These are phyloP conservation scores for Megathymus violae DNA, from an alignment of 1,140 invertebrate species.

Conservation along the genomic window DNA sequence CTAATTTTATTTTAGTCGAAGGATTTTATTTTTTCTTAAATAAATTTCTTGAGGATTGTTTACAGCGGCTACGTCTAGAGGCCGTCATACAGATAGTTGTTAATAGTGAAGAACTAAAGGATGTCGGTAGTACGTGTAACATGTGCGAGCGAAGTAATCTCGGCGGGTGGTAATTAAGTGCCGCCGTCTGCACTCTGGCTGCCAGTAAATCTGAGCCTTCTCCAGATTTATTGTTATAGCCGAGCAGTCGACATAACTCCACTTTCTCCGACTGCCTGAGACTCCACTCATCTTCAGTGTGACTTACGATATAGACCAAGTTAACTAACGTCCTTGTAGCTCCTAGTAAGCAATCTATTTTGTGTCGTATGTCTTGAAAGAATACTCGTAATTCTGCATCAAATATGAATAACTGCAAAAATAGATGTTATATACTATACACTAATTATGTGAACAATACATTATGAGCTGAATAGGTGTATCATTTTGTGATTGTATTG, in stretches of 20 bases:
- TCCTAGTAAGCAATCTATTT: not conserved
- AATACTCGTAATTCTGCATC: too few relatives aligned
- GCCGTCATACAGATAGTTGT: conserved; percentile 2
- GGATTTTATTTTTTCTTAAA: too few relatives aligned
- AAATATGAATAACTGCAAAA: too few relatives aligned
- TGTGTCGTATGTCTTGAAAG: too few relatives aligned
- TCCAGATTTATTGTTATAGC: conserved; percentile 71
- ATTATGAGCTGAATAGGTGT: too few relatives aligned
- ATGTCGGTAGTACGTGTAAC: conserved; percentile 8
- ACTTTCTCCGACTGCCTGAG: conserved; percentile 32
- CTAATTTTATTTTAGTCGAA: too few relatives aligned
- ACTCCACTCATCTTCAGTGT: conserved; percentile 36
- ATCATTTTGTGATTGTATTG: too few relatives aligned
- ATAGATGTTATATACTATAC: too few relatives aligned
- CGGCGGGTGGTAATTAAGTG: conserved; percentile 69
- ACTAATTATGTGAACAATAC: too few relatives aligned
- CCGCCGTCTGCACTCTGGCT: conserved; percentile 50
- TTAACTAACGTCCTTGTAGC: conserved; percentile 2
- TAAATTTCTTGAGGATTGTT: not conserved
- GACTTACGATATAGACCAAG: conserved; percentile 9
- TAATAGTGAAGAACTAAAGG: conserved; percentile 35
- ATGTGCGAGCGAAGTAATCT: conserved; percentile 19
- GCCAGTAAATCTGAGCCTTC: conserved; percentile 60
- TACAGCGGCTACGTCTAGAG: not conserved
- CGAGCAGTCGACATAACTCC: conserved; percentile 47